These are phyloP conservation scores for Pocillopora verrucosa DNA, from an alignment of 64 coral and sea anemone genomes.

Conservation along the genomic window DNA sequence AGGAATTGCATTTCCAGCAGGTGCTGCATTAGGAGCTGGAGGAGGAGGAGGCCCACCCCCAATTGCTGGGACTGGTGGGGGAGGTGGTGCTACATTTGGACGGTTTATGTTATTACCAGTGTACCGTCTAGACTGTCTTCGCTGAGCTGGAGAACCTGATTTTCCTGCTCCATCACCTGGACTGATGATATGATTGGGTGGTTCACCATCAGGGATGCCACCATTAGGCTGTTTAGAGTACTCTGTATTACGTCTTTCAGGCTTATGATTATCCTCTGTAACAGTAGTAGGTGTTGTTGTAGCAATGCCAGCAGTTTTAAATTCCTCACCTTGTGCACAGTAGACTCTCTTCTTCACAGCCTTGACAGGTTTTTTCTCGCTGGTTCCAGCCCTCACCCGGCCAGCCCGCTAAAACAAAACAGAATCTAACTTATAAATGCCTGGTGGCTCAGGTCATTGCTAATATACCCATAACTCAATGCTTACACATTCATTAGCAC, in stretches of 20 bases:
- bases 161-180: constrained; percentile 9
- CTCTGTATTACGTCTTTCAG: constrained; percentile 7
- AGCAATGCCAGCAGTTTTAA: constrained; percentile 17
- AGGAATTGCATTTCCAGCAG: constrained; percentile 53
- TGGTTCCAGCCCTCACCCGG: constrained; percentile 62
- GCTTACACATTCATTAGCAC: too few relatives aligned
- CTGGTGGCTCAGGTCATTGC: not conserved
- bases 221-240: constrained; percentile 71
- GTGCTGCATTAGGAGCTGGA: constrained; percentile 53
- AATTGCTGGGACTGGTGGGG: constrained; percentile 68
- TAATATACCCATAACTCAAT: too few relatives aligned
- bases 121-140: constrained; percentile 65
- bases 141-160: constrained; percentile 46
- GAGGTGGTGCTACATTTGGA: constrained; percentile 76
- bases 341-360: constrained; percentile 80
- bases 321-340: constrained; percentile 84
- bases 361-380: constrained; percentile 78
- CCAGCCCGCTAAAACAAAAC: constrained; percentile 55
- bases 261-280: constrained; percentile 15
- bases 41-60: constrained; percentile 22
- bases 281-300: not conserved
- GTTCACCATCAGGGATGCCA: constrained; percentile 36
- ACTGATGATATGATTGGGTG: constrained; percentile 57
- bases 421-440: not conserved
- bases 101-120: constrained; percentile 62